Evolutionary conservation across 2,888 invertebrate species (phyloP).

Genomic region (Chrysolina americana): DNA sequence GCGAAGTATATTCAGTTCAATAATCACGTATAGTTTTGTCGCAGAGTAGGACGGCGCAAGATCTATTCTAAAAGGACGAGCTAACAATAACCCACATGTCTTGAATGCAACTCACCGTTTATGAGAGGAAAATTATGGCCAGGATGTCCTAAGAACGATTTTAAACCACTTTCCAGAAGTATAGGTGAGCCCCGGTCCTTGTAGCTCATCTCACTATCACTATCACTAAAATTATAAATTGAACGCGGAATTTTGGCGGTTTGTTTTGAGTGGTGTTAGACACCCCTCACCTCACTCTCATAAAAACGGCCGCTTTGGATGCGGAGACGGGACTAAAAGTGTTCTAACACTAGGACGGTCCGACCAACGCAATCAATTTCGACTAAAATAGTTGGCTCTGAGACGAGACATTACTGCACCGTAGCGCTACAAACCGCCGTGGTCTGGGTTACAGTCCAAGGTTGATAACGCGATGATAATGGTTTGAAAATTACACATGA

Average conservation of each 20-base stretch:
- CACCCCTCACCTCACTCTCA: slow-evolving; percentile 58
- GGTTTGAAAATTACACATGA: slow-evolving; percentile 61
- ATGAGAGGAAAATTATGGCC: slow-evolving; percentile 85
- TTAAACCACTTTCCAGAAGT: slow-evolving; percentile 89
- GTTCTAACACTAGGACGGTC: slow-evolving; percentile 43
- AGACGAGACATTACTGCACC: slow-evolving; percentile 66
- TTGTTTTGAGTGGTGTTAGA: slow-evolving; percentile 56
- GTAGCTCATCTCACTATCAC: slow-evolving; percentile 86
- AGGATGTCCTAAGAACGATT: slow-evolving; percentile 88
- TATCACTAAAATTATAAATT: slow-evolving; percentile 69
- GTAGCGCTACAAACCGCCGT: slow-evolving; percentile 62
- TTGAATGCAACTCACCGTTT: slow-evolving; percentile 75
- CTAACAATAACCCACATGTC: slow-evolving; percentile 46
- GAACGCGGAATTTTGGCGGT: slow-evolving; percentile 70
- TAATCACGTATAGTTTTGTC: slow-evolving; percentile 24
- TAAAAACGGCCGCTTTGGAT: slow-evolving; percentile 46
- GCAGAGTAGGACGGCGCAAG: slow-evolving; percentile 45
- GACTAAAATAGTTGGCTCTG: slow-evolving; percentile 68
- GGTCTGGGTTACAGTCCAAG: slow-evolving; percentile 68
- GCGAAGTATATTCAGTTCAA: not conserved
- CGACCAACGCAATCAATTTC: slow-evolving; percentile 66
- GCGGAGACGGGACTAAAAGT: slow-evolving; percentile 49
- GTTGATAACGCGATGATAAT: slow-evolving; percentile 64
- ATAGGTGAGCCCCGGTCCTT: slow-evolving; percentile 89
- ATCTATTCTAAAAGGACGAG: slow-evolving; percentile 45